Evolutionary conservation across 1,140 invertebrate genomes (phyloP).

Genomic region (Heliconius melpomene): DNA sequence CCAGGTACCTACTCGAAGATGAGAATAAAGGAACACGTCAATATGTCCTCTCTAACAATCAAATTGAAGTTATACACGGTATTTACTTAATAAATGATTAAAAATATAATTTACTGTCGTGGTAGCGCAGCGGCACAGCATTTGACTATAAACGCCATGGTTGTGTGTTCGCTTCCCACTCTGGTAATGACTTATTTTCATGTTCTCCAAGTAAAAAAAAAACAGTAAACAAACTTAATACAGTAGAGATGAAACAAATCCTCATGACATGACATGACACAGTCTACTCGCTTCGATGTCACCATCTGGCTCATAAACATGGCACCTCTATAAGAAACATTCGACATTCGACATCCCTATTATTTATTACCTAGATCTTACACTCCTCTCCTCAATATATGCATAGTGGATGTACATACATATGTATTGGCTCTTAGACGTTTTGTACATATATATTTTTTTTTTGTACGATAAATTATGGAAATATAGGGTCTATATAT

Average conservation of each 20-base stretch:
- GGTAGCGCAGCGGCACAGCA: no score
- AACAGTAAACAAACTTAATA: not conserved
- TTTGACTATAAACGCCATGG: no score
- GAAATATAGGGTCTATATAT: no score
- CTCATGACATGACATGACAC: not conserved
- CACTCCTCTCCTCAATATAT: not conserved
- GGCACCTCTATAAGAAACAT: slow-evolving; percentile 24
- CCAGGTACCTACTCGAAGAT: not conserved
- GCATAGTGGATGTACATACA: no score
- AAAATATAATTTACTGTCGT: not conserved
- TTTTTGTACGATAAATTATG: no score
- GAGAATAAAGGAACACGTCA: not conserved
- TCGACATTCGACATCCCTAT: not conserved
- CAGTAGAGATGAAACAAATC: not conserved
- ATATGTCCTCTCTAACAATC: not conserved
- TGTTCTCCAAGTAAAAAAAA: no score
- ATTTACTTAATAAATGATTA: not conserved
- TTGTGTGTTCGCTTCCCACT: no score
- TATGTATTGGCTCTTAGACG: no score
- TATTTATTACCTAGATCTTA: slow-evolving; percentile 20
- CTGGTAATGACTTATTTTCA: no score
- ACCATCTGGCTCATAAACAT: slow-evolving; percentile 24
- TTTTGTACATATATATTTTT: no score
- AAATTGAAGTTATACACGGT: not conserved
- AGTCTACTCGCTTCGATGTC: slow-evolving; percentile 19